A percentile compares a stretch with the other conserved stretches of the same genome.
Conservation (phyloP, 2,113 vertebrate species). For the Gnathonemus longibarbis region DNA sequence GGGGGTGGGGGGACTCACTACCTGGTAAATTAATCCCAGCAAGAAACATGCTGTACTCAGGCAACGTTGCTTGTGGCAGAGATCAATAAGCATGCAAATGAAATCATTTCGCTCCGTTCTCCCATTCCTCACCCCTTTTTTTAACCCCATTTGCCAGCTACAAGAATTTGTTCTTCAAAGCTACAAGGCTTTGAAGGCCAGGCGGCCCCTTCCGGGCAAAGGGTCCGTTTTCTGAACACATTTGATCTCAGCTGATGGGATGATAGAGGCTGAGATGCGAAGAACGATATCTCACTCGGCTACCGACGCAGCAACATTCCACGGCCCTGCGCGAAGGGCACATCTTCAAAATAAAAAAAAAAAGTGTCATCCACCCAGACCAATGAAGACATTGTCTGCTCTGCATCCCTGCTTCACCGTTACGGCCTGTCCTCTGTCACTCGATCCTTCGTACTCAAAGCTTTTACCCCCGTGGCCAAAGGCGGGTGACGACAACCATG, state of each 20-base stretch:
- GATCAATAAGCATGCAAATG: slow-evolving; percentile 21
- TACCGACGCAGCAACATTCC: not conserved
- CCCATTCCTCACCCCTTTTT: slow-evolving; percentile 9
- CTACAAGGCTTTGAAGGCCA: slow-evolving; percentile 28
- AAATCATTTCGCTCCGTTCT: slow-evolving; percentile 12
- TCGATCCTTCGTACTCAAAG: not conserved
- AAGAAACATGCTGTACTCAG: not conserved
- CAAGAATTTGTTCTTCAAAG: slow-evolving; percentile 6
- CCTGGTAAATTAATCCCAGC: not conserved
- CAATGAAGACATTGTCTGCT: not conserved
- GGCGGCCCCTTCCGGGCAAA: slow-evolving; percentile 30
- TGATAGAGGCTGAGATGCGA: slow-evolving; percentile 39
- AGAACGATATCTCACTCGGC: slow-evolving; percentile 19
- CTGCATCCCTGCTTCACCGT: not conserved
- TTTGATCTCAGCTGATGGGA: slow-evolving; percentile 58
- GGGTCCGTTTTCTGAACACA: slow-evolving; percentile 38
- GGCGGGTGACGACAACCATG: not conserved
- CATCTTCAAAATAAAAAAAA: not conserved
- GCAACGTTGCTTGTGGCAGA: not conserved
- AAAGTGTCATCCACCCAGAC: not conserved
- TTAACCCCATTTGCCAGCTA: slow-evolving; percentile 13
- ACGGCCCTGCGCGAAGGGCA: not conserved
- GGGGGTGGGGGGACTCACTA: not conserved
- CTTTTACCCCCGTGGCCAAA: not conserved
- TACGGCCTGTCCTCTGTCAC: too few species aligned